A percentile compares a stretch with the other conserved stretches of the same genome.
phyloP scores from a whole-genome alignment of 1,140 invertebrate genomes.

The Euglossa dilemma region DNA sequence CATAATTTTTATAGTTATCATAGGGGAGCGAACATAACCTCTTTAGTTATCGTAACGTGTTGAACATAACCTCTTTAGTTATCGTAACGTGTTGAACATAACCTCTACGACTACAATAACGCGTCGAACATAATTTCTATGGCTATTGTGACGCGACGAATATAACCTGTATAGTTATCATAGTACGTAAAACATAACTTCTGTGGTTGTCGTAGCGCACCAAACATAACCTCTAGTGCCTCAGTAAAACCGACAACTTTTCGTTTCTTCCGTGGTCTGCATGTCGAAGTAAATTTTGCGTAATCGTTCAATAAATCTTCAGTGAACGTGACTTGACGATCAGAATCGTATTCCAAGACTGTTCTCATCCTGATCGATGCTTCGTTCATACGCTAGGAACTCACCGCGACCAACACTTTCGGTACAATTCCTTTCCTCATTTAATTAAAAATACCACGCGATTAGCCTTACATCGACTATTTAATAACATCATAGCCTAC shows the following conservation, averaged over 20 bases:
- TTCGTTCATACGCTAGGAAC: neutral
- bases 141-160: no score
- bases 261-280: neutral
- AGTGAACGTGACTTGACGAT: neutral
- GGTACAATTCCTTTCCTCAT: neutral
- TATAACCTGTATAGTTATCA: no score
- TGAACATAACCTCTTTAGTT: no score
- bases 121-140: no score
- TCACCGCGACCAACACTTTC: neutral
- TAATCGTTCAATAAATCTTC: constrained; percentile 2
- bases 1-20: no score
- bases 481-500: no score
- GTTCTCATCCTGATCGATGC: neutral
- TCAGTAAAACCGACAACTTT: neutral
- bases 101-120: no score
- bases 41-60: no score
- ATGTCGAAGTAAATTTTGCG: neutral
- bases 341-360: neutral
- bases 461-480: neutral
- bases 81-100: no score
- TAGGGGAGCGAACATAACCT: no score
- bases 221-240: no score
- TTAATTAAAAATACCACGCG: neutral
- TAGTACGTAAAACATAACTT: no score
- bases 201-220: neutral